Percentiles rank a stretch among this genome's conserved stretches.
phyloP scores from a whole-genome alignment of 1,140 invertebrate genomes.

The Cydia strobilella region DNA sequence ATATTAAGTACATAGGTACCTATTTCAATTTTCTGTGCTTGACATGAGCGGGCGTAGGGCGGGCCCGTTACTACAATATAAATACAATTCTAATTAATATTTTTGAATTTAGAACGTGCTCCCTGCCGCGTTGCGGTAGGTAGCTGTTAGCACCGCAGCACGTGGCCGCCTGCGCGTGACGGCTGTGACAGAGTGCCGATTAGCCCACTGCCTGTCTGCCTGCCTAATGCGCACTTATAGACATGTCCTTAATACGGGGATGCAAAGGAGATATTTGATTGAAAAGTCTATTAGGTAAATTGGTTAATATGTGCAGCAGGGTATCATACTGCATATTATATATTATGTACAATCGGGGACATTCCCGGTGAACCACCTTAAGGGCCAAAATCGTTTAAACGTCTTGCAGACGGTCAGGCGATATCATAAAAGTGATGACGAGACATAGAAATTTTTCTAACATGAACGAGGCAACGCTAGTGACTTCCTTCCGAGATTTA shows the following conservation, averaged over 20 bases:
- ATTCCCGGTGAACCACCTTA: too few species aligned
- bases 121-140: slow-evolving; percentile 40
- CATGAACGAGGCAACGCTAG: too few species aligned
- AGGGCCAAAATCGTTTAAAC: too few species aligned
- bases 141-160: slow-evolving; percentile 43
- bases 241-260: neutral
- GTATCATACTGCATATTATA: too few species aligned
- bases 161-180: slow-evolving; percentile 54
- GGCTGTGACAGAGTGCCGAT: slow-evolving; percentile 62
- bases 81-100: slow-evolving; percentile 17
- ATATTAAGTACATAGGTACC: too few species aligned
- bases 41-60: neutral
- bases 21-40: too few species aligned
- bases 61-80: neutral
- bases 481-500: too few species aligned
- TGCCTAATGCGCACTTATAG: neutral
- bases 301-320: neutral
- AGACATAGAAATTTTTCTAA: too few species aligned
- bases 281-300: neutral
- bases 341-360: too few species aligned
- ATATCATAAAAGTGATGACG: too few species aligned
- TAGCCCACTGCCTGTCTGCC: slow-evolving; percentile 53
- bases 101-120: neutral
- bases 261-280: neutral
- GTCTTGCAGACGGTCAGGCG: too few species aligned